Base-by-base conservation (phyloP, 23 tunicate genomes). In the Styela plicata region DNA sequence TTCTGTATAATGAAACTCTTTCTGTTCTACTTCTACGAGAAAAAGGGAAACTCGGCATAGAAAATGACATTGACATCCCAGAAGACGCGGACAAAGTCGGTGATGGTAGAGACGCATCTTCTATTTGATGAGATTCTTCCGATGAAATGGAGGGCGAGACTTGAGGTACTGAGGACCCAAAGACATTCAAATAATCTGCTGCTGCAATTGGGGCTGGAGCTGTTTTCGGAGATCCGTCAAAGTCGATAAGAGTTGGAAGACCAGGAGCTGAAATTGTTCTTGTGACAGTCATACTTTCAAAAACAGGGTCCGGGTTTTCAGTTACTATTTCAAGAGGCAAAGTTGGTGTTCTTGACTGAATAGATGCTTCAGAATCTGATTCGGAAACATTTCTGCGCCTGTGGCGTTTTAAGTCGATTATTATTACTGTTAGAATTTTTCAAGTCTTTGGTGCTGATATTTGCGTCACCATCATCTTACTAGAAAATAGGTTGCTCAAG, bases 1-100 rank as follows among this genome's bases (percentile, higher is more conserved):
- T 83, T 27, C 97, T 34, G 27, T 85, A 89, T 20, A 91, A 33
- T 1, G 96, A 90, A 2, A 84, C 73, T 29, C 96, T 65, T 31
- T 82, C 87, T 74, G 69, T 35, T 37, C 89, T 85, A 13, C 78
- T 22, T 26, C 74, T 34, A 79, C 89, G 34, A 24, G 83, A 64
- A 85, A 85, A 85, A 25, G 81, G 64, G 21, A 76, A 20, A 2
- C 63, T 26, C 2, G 84, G 74, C 31, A 74, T 35, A 18, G 87
- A 74, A 0, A 63, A 52, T 27, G 79, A 52, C 25, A 68, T 67
- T 3, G 61, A 31, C 24, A 73, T 25, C 32, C 63, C 74, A 32
- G 79, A 71, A 73, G 26, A 67, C 0, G 86, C 63, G 2, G 79
- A 52, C 22, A 34, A 62, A 1, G 36, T 24, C 63, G 34, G 76